Evolutionary conservation across 1,140 invertebrate species (phyloP).

Genomic region (Apocrypta bakeri): DNA sequence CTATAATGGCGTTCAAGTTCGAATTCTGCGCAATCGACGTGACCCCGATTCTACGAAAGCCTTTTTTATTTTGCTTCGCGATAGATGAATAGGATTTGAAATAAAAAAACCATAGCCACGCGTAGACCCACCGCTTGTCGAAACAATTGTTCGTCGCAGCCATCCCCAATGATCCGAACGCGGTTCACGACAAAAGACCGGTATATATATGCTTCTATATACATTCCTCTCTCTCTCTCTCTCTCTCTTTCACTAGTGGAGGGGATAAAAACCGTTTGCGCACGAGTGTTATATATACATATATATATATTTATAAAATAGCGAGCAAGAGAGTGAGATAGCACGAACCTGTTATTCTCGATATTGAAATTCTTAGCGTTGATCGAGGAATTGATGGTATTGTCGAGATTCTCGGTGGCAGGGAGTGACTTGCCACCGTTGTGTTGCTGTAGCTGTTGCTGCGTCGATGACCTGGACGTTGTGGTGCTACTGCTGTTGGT

Average conservation of each 20-base stretch:
- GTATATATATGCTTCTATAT: background rate
- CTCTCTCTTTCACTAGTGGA: background rate
- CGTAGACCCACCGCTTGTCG: too few relatives aligned
- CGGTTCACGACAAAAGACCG: conserved; percentile 12
- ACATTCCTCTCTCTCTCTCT: background rate
- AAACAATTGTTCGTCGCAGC: conserved; percentile 16
- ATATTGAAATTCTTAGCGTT: conserved; percentile 75
- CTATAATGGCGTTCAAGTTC: background rate
- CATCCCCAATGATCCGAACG: conserved; percentile 20
- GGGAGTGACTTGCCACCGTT: conserved; percentile 77
- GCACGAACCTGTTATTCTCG: conserved; percentile 74
- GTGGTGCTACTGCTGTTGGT: background rate
- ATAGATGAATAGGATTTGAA: conserved; percentile 7
- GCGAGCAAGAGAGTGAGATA: background rate
- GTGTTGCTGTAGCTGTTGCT: conserved; percentile 70
- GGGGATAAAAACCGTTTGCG: background rate
- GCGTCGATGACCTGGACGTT: conserved; percentile 59
- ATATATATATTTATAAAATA: background rate
- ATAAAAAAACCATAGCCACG: background rate
- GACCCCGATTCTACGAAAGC: background rate
- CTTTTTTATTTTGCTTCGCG: background rate
- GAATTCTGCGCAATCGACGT: background rate
- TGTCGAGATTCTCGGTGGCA: conserved; percentile 72
- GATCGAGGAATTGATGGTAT: conserved; percentile 72
- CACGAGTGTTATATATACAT: background rate